Percentiles rank a stretch among this genome's conserved stretches.
Evolutionary conservation across 1,140 invertebrate species (phyloP).

Genomic region (Drosophila parabipectinata): DNA sequence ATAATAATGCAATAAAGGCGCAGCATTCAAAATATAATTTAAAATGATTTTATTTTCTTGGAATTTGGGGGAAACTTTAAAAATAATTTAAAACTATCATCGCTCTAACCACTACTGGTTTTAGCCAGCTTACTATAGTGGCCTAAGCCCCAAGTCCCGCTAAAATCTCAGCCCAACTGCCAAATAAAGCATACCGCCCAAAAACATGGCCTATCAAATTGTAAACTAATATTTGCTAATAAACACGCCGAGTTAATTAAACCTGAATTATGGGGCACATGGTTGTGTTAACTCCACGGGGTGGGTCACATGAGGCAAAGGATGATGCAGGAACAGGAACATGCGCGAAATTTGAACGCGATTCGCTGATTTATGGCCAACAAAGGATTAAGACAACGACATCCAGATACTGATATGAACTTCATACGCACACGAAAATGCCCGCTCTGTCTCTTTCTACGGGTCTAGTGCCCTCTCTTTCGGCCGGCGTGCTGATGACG

Average conservation of each 20-base stretch:
- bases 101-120: neutral
- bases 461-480: constrained; percentile 7
- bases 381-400: constrained; percentile 78
- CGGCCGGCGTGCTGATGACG: constrained; percentile 56
- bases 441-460: neutral
- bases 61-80: neutral
- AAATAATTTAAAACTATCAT: too few relatives aligned
- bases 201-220: constrained; percentile 66
- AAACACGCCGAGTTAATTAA: constrained; percentile 80
- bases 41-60: constrained; percentile 15
- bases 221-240: constrained; percentile 83
- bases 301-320: neutral
- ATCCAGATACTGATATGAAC: constrained; percentile 58
- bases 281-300: constrained; percentile 31
- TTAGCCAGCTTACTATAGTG: constrained; percentile 2
- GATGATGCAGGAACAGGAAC: constrained; percentile 51
- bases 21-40: constrained; percentile 38
- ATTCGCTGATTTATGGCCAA: constrained; percentile 81
- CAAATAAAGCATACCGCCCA: constrained; percentile 12
- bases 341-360: constrained; percentile 71
- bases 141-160: neutral
- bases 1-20: constrained; percentile 41
- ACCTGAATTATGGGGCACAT: constrained; percentile 76
- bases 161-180: constrained; percentile 52
- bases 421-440: constrained; percentile 33